phyloP scores from a whole-genome alignment of 2,113 vertebrate species.

The Siniperca chuatsi region DNA sequence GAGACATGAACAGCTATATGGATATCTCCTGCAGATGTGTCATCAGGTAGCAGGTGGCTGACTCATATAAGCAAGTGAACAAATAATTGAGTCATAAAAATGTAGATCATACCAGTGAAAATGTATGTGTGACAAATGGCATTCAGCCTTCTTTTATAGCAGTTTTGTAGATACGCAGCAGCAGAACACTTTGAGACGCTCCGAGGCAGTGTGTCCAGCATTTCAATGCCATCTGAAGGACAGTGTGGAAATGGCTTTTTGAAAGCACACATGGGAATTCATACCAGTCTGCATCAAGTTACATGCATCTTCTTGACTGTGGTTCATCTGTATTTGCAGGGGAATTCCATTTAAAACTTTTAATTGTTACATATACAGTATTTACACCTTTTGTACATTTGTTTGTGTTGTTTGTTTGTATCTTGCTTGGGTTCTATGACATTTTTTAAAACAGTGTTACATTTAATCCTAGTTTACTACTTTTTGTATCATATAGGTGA shows the following conservation, averaged over 20 bases:
- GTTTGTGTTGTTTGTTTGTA: background rate
- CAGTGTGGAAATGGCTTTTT: constrained; percentile 43
- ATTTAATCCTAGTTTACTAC: background rate
- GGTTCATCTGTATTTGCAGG: constrained; percentile 5
- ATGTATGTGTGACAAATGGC: background rate
- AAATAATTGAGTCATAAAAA: constrained; percentile 7
- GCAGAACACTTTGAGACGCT: constrained; percentile 15
- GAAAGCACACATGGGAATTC: constrained; percentile 45
- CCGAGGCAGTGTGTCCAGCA: constrained; percentile 14
- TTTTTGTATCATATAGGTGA: background rate
- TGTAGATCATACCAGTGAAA: background rate
- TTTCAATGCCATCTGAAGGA: constrained; percentile 56
- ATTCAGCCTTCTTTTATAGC: background rate
- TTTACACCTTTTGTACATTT: background rate
- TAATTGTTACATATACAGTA: background rate
- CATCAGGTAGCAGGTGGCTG: background rate
- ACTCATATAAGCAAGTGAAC: background rate
- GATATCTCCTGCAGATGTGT: background rate
- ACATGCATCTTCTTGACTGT: constrained; percentile 6
- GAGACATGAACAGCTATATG: background rate
- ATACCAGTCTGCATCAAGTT: constrained; percentile 5
- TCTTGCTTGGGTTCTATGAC: background rate
- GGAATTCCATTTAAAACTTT: background rate
- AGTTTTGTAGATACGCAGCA: background rate
- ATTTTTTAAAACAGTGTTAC: background rate